These are phyloP conservation scores for Amazona finschi DNA, from an alignment of 2,797 vertebrate species.

Conservation along the genomic window DNA sequence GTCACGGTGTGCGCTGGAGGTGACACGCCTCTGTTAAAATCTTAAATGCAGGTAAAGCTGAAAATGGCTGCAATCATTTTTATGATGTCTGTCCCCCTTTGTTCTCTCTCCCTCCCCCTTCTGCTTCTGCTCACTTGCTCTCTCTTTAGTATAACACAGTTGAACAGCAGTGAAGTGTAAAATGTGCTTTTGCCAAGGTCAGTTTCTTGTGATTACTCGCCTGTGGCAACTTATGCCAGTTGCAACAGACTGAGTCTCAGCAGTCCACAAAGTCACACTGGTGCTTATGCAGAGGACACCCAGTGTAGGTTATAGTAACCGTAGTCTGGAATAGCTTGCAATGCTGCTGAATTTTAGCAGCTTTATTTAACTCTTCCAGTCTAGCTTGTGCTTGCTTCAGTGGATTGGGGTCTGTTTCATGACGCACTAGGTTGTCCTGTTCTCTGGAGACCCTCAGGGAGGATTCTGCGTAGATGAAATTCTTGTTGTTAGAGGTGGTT, in stretches of 20 bases:
- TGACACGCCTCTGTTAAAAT: not conserved
- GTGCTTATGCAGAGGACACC: constrained; percentile 64
- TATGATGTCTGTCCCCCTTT: not conserved
- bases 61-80: not conserved
- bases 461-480: not conserved
- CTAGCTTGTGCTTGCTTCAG: not conserved
- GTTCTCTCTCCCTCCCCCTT: constrained; percentile 8
- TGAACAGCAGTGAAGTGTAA: constrained; percentile 72
- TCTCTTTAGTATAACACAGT: constrained; percentile 64
- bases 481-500: not conserved
- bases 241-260: constrained; percentile 79
- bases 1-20: not conserved
- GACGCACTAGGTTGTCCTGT: not conserved
- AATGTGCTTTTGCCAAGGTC: constrained; percentile 78
- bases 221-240: constrained; percentile 73
- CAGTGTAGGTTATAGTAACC: constrained; percentile 63
- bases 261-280: constrained; percentile 72
- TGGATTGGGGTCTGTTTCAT: not conserved
- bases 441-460: not conserved
- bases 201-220: constrained; percentile 74
- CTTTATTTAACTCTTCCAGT: constrained; percentile 55
- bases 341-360: constrained; percentile 55
- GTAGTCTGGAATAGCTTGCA: constrained; percentile 31
- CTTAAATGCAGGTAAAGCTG: not conserved
- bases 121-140: constrained; percentile 52